A percentile compares a stretch with the other conserved stretches of the same genome.
phyloP scores from a whole-genome alignment of 2,888 invertebrate genomes.

The Suillia variegata region DNA sequence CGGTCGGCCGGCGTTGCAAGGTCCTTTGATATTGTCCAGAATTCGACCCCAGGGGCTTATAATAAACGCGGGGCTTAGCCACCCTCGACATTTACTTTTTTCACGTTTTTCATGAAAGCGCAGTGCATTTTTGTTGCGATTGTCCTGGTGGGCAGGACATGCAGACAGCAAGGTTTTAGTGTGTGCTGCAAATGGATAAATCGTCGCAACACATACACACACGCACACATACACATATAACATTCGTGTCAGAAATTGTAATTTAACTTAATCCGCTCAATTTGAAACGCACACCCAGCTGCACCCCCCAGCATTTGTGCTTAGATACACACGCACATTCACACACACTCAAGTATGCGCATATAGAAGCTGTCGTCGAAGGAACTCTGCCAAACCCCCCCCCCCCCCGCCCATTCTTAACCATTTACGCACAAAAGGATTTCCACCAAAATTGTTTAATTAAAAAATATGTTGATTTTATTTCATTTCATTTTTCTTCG shows the following conservation, averaged over 20 bases:
- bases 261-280: constrained; percentile 57
- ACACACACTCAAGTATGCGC: constrained; percentile 20
- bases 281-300: constrained; percentile 35
- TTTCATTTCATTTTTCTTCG: constrained; percentile 5
- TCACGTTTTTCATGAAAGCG: constrained; percentile 28
- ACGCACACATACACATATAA: no score
- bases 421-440: constrained; percentile 25
- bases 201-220: no score
- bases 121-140: constrained; percentile 1
- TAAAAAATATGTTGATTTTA: constrained; percentile 33
- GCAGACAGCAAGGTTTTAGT: no score
- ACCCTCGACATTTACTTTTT: constrained; percentile 41
- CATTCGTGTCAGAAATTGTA: constrained; percentile 46
- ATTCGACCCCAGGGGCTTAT: background rate
- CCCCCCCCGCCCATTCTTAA: no score
- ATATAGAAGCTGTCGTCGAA: background rate
- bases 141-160: background rate
- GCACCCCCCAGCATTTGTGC: constrained; percentile 23
- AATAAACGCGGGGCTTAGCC: background rate
- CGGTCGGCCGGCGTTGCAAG: constrained; percentile 23
- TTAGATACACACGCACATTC: constrained; percentile 7
- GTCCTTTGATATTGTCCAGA: constrained; percentile 21
- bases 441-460: constrained; percentile 31
- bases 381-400: no score
- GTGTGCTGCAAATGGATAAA: no score